phyloP scores from a whole-genome alignment of 2,888 invertebrate genomes.

The Sinodicranocentrus sp. region DNA sequence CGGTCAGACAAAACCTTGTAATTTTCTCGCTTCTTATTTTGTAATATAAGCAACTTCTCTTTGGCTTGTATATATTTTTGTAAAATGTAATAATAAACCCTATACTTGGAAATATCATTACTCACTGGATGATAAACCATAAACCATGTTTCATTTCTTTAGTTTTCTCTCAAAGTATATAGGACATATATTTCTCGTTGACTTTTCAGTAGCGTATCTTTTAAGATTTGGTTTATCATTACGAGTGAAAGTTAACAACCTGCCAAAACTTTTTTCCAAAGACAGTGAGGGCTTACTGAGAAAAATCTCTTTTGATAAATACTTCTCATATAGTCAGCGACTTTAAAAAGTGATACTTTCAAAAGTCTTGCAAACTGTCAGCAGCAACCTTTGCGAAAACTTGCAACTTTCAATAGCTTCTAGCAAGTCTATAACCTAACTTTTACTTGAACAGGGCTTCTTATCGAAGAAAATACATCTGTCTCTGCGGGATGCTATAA shows the following conservation, averaged over 20 bases:
- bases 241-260: constrained; percentile 44
- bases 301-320: constrained; percentile 31
- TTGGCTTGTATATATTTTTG: too few relatives aligned
- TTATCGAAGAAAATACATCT: constrained; percentile 20
- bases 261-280: constrained; percentile 13
- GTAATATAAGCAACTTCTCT: too few relatives aligned
- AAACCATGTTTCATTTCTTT: too few relatives aligned
- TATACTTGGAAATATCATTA: too few relatives aligned
- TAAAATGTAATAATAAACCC: too few relatives aligned
- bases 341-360: constrained; percentile 45
- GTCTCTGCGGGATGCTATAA: not conserved
- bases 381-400: not conserved
- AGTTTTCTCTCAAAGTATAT: too few relatives aligned
- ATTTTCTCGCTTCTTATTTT: too few relatives aligned
- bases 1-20: too few relatives aligned
- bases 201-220: constrained; percentile 40
- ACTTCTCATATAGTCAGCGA: constrained; percentile 1
- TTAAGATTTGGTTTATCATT: constrained; percentile 52
- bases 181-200: too few relatives aligned
- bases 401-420: constrained; percentile 30
- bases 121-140: too few relatives aligned
- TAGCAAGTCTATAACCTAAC: constrained; percentile 9
- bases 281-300: not conserved
- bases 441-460: too few relatives aligned
- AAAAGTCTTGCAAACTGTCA: constrained; percentile 47